phyloP scores from a whole-genome alignment of 2,888 invertebrate species.

The Incurvaria masculella region DNA sequence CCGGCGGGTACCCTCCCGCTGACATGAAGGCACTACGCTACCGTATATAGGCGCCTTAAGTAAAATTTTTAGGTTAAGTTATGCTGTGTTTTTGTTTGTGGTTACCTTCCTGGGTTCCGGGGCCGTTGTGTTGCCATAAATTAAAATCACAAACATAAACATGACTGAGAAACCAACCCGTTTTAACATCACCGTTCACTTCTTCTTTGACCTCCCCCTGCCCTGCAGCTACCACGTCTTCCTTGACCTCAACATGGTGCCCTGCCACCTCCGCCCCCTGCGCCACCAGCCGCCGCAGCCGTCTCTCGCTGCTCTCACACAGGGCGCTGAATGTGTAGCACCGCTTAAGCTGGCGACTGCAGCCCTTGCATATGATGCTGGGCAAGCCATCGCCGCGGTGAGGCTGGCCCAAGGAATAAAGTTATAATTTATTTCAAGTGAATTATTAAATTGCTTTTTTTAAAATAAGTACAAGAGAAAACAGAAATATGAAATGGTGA shows the following conservation, averaged over 20 bases:
- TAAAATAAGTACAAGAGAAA: no score
- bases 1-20: no score
- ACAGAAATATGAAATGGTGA: no score
- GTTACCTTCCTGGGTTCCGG: slow-evolving; percentile 15
- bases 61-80: not conserved
- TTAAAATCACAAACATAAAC: no score
- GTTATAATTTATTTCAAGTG: not conserved
- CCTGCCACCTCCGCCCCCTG: slow-evolving; percentile 4
- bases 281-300: slow-evolving; percentile 19
- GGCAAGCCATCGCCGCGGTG: slow-evolving; percentile 35
- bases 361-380: slow-evolving; percentile 39
- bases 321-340: slow-evolving; percentile 34
- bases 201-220: slow-evolving; percentile 4
- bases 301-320: slow-evolving; percentile 37
- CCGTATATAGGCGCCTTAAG: not conserved
- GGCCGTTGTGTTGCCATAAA: slow-evolving; percentile 17
- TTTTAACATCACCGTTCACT: slow-evolving; percentile 17
- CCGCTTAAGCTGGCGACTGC: slow-evolving; percentile 34
- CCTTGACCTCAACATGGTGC: slow-evolving; percentile 3
- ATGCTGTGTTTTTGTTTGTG: not conserved
- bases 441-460: no score
- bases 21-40: slow-evolving; percentile 16
- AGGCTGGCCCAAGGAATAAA: slow-evolving; percentile 25
- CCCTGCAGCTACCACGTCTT: slow-evolving; percentile 2
- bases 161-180: slow-evolving; percentile 12